Evolutionary conservation across 2,797 vertebrate genomes (phyloP), one percentile per base, ranked within the genome.

Genomic region (Leptoclinus maculatus): DNA sequence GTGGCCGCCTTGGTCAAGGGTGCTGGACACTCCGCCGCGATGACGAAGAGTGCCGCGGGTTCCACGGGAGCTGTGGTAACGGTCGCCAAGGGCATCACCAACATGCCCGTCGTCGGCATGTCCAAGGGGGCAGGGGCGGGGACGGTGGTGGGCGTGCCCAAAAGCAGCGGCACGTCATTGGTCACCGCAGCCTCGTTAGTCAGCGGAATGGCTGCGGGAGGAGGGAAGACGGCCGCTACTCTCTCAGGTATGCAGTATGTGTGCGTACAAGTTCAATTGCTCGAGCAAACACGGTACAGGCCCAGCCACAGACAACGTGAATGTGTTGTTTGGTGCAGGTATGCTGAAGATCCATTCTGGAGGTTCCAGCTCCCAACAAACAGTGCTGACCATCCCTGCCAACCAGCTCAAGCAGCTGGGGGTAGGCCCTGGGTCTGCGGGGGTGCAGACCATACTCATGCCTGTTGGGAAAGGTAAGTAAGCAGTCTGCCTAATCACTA

Each of bases 401-500:
- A 97, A 96, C 93, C 98, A 98, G 90, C 95, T 98, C 73, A 98
- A 98, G 87, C 98, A 98, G 87, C 96, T 98, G 77, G 95, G 96
- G 41, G 95, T 96, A 38, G 96, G 94, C 83, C 74, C 94, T 36
- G 93, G 95, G 23, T 95, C 96, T 16, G 94, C 95, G 65, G 96
- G 95, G n/a, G 91, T 98, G 83, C 97, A 98, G 94, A 97, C 97
- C 21, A 95, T 99, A 74, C 94, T 98, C 83, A 98, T 98, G 97
- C 98, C 98, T 71, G 95, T 98, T 74, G 96, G 97, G 80, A 99
- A 98, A 97, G 97, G 97, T 98, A 85, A 87, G 89, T 23, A 27
- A 63, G 29, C 29, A 45, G 8, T 39, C 29, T 13, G 54, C 27
- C 54, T 34, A 13, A 27, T 66, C 36, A 43, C 21, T 12, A 39